Conservation (phyloP, 2,797 vertebrate species). For the Microctenopoma stevenorrisi region DNA sequence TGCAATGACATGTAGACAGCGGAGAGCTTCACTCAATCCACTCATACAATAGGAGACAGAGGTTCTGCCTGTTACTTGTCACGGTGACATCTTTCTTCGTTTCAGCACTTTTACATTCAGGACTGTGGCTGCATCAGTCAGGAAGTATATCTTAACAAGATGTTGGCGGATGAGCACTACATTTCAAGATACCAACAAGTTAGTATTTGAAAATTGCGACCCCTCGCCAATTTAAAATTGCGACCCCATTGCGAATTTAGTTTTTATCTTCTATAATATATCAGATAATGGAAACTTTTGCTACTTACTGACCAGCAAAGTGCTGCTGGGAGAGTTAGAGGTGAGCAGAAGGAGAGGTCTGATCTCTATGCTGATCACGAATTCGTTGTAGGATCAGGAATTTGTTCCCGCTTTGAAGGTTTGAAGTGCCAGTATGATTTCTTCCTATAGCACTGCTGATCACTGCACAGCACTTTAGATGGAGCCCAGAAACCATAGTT, state of each 20-base stretch:
- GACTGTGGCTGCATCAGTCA: neutral
- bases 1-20: constrained; percentile 30
- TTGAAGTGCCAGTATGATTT: neutral
- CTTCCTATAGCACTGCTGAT: neutral
- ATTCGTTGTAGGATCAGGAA: constrained; percentile 2
- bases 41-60: neutral
- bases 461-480: neutral
- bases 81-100: neutral
- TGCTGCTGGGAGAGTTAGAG: neutral
- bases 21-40: constrained; percentile 15
- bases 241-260: too few species aligned
- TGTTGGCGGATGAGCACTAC: neutral
- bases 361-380: constrained; percentile 7
- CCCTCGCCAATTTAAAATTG: too few species aligned
- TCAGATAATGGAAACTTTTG: constrained; percentile 16
- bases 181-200: too few species aligned
- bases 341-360: constrained; percentile 5
- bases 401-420: neutral
- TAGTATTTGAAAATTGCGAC: too few species aligned
- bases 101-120: neutral
- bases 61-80: neutral
- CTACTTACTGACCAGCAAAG: neutral
- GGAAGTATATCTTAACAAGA: neutral
- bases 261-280: neutral
- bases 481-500: constrained; percentile 8